phyloP scores from a whole-genome alignment of 1,140 invertebrate genomes.

The Psix sp. region DNA sequence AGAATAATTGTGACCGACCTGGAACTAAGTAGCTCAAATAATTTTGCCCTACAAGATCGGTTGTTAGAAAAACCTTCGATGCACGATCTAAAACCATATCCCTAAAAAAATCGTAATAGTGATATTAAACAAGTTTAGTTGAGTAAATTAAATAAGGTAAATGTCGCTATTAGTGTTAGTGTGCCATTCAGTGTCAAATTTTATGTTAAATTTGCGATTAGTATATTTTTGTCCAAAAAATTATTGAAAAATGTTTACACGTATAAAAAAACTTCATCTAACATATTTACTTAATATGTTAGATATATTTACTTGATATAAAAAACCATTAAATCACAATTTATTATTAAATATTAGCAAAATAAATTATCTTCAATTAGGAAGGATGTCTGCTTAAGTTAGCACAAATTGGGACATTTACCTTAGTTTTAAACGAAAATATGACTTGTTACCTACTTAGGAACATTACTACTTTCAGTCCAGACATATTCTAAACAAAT shows the following conservation, averaged over 20 bases:
- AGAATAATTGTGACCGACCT: slow-evolving; percentile 81
- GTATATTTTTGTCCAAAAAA: no score
- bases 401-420: no score
- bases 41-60: slow-evolving; percentile 88
- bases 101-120: slow-evolving; percentile 64
- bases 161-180: no score
- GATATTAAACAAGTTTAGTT: slow-evolving; percentile 13
- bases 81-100: slow-evolving; percentile 78
- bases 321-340: neutral
- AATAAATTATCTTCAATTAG: no score
- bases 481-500: slow-evolving; percentile 92
- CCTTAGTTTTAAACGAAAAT: no score
- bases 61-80: slow-evolving; percentile 87
- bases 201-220: no score
- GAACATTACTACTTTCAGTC: slow-evolving; percentile 83
- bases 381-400: no score
- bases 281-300: no score
- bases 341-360: neutral
- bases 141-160: slow-evolving; percentile 2
- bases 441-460: slow-evolving; percentile 78
- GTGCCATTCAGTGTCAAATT: no score
- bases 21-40: slow-evolving; percentile 90
- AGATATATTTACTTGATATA: no score
- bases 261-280: no score
- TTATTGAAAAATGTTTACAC: no score